Evolutionary conservation across 2,113 vertebrate species (phyloP).

Genomic region (Hippocampus zosterae): DNA sequence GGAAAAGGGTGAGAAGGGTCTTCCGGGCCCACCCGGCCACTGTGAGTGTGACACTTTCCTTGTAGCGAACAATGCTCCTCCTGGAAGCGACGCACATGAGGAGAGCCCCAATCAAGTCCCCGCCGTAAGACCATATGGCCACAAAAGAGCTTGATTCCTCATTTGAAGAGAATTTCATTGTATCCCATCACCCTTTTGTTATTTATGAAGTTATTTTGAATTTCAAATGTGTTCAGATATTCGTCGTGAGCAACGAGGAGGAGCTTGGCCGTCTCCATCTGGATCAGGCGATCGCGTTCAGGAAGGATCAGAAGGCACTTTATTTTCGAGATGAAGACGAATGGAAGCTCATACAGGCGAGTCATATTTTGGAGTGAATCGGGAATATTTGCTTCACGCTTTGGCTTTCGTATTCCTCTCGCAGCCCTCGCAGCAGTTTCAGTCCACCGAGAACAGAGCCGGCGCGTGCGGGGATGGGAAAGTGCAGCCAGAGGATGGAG

Average conservation of each 20-base stretch:
- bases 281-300: slow-evolving; percentile 82
- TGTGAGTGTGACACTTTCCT: slow-evolving; percentile 79
- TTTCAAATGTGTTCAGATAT: slow-evolving; percentile 74
- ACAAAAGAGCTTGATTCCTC: background rate
- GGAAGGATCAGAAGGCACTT: slow-evolving; percentile 85
- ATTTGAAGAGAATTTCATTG: background rate
- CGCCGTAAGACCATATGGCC: slow-evolving; percentile 67
- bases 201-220: background rate
- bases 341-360: slow-evolving; percentile 90
- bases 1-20: slow-evolving; percentile 90
- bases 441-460: slow-evolving; percentile 70
- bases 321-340: slow-evolving; percentile 89
- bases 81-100: slow-evolving; percentile 73
- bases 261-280: slow-evolving; percentile 78
- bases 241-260: slow-evolving; percentile 85
- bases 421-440: slow-evolving; percentile 75
- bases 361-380: background rate
- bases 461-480: slow-evolving; percentile 82
- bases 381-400: too few relatives aligned
- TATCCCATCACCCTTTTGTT: background rate
- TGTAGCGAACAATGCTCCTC: slow-evolving; percentile 72
- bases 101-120: slow-evolving; percentile 76
- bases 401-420: background rate
- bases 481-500: slow-evolving; percentile 77
- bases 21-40: slow-evolving; percentile 80